These are phyloP conservation scores for Rhinella marina DNA, from an alignment of 2,797 vertebrate genomes.

Conservation along the genomic window DNA sequence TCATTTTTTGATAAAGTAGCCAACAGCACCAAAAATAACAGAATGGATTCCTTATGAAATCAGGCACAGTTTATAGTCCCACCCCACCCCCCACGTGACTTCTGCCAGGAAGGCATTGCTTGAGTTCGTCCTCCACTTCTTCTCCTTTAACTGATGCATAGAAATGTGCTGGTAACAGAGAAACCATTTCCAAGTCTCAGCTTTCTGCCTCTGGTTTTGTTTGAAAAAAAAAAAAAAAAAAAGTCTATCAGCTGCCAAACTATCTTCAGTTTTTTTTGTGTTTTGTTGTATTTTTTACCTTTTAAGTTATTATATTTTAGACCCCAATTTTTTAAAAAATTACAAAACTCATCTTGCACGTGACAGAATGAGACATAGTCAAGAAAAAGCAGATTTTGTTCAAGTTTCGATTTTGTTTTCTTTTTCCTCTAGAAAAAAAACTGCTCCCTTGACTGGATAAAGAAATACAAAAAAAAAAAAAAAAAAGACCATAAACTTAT, in stretches of 20 bases:
- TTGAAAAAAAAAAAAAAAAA: slow-evolving; percentile 68
- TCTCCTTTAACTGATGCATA: slow-evolving; percentile 78
- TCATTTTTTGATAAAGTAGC: slow-evolving; percentile 84
- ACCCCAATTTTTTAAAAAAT: slow-evolving; percentile 73
- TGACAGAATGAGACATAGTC: slow-evolving; percentile 84
- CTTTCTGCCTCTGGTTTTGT: slow-evolving; percentile 72
- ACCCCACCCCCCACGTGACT: slow-evolving; percentile 70
- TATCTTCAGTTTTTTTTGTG: slow-evolving; percentile 67
- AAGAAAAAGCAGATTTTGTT: slow-evolving; percentile 80
- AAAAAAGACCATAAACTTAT: slow-evolving; percentile 79
- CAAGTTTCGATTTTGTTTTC: slow-evolving; percentile 75
- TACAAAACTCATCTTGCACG: slow-evolving; percentile 73
- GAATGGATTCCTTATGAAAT: slow-evolving; percentile 91
- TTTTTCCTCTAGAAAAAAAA: slow-evolving; percentile 78
- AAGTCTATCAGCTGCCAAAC: slow-evolving; percentile 78
- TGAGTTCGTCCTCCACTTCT: slow-evolving; percentile 59
- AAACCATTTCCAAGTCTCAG: slow-evolving; percentile 74
- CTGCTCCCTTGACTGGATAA: slow-evolving; percentile 80
- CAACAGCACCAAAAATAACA: slow-evolving; percentile 97
- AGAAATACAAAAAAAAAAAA: slow-evolving; percentile 72
- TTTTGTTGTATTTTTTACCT: slow-evolving; percentile 38
- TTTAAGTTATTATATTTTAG: slow-evolving; percentile 65
- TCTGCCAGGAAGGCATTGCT: slow-evolving; percentile 80
- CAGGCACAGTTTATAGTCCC: slow-evolving; percentile 87
- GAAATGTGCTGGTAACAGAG: slow-evolving; percentile 83